Evolutionary conservation across 2,797 vertebrate genomes (phyloP).

Genomic region (Dryobates pubescens): DNA sequence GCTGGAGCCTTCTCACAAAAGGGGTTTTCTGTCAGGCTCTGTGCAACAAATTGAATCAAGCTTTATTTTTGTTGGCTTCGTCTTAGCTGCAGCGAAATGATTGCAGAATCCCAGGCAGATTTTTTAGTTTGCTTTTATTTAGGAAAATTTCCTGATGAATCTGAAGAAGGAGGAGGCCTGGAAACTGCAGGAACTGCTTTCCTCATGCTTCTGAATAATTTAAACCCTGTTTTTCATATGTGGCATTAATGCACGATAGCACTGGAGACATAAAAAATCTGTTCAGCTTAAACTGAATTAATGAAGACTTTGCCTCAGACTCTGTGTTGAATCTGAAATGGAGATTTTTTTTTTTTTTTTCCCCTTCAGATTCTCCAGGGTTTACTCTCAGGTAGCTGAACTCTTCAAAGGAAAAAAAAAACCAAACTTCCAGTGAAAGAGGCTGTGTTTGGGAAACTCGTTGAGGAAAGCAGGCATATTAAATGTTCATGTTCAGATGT

Average conservation of each 20-base stretch:
- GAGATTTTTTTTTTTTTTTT: neutral
- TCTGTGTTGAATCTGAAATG: neutral
- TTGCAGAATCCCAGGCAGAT: neutral
- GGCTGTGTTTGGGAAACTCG: neutral
- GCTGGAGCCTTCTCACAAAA: neutral
- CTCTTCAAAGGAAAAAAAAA: neutral
- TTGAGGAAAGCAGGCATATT: neutral
- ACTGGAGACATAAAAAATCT: conserved; percentile 7
- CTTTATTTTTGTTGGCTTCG: neutral
- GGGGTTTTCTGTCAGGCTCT: neutral
- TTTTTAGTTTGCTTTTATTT: neutral
- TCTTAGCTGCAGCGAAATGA: neutral
- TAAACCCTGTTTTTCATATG: neutral
- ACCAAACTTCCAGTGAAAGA: neutral
- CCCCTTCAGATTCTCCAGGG: neutral
- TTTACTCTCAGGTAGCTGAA: neutral
- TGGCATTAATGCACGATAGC: neutral
- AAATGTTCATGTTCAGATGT: neutral
- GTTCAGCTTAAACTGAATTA: conserved; percentile 42
- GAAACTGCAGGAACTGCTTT: conserved; percentile 1
- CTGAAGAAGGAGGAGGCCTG: neutral
- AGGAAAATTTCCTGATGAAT: neutral
- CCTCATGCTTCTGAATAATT: conserved; percentile 33
- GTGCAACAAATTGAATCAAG: neutral
- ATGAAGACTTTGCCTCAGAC: conserved; percentile 20